Base-by-base conservation (phyloP, 2,797 vertebrate species). In the Hafferia zeledoni region DNA sequence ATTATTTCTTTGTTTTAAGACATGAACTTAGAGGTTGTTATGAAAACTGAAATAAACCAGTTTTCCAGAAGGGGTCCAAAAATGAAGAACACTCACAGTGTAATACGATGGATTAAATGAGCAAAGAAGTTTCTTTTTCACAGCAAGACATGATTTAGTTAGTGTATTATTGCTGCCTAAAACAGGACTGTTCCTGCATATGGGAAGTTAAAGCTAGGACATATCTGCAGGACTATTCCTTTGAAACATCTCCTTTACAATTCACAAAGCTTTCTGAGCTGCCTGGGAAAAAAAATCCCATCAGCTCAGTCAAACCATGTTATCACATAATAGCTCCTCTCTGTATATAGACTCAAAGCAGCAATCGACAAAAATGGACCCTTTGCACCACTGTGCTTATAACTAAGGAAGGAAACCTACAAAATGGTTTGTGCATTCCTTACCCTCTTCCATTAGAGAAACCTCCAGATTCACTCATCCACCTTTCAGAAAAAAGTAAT, bases 241-340 rank as follows among this genome's bases (percentile, higher is more conserved):
- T 75, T 91, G 82, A 93, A 95, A 80, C 11, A 19, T 52, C 72
- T 94, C 37, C 76, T 92, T 75, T 93, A 64, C 64, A 72, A 74
- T 64, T 89, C 92, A 79, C 80, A 95, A 65, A 90, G 82, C 81
- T 68, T 90, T 43, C 61, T 37, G 43, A 57, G 37, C 37, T 87
- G 87, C 63, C 78, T 74, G 27, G 46, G 39, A 81, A 89, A 87
- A 52, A 60, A 70, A 68, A 44, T 39, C 55, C 74, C 80, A 83
- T 82, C 87, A 85, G 47, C 46, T 91, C 85, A 35, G 61, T 49
- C 63, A 88, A 81, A 74, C 33, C 43, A 23, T 3, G 3, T 83
- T 65, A 86, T 5, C 59, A 76, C 35, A 8, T 11, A 59, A 75
- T 2, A 55, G 67, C 14, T 61, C 27, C 43, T 47, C 63, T 35